Percentiles rank a stretch among this genome's conserved stretches.
Evolutionary conservation across 2,113 vertebrate genomes (phyloP).

Genomic region (Bufo bufo): DNA sequence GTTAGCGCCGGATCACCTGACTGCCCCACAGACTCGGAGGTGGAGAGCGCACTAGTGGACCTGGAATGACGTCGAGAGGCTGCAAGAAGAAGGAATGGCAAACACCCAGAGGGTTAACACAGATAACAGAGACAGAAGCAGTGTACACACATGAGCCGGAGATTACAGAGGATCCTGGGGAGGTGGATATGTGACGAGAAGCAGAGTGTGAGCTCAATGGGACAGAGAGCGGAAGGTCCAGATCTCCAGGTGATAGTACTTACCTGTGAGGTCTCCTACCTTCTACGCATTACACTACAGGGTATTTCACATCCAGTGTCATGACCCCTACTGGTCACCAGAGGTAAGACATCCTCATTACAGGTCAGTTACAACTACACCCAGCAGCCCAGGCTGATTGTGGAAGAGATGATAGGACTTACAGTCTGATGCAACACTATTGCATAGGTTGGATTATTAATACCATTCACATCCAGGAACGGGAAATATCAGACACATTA

Average conservation of each 20-base stretch:
- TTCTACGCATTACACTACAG: not conserved
- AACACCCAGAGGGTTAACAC: conserved; percentile 85
- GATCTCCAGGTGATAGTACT: not conserved
- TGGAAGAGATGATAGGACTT: not conserved
- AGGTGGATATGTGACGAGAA: conserved; percentile 67
- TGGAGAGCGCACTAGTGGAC: conserved; percentile 98
- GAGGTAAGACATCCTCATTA: not conserved
- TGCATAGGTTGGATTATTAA: too few species aligned
- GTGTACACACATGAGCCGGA: conserved; percentile 63
- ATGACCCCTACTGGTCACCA: conserved; percentile 13
- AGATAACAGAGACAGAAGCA: conserved; percentile 72
- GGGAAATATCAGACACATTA: not conserved
- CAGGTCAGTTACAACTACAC: not conserved
- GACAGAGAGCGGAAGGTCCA: not conserved
- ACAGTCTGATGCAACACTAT: not conserved
- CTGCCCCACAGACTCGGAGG: conserved; percentile 95
- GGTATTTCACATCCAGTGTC: not conserved
- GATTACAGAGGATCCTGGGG: conserved; percentile 66
- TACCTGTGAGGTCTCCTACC: not conserved
- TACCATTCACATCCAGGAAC: not conserved
- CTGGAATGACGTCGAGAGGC: conserved; percentile 99
- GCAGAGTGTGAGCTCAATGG: conserved; percentile 57
- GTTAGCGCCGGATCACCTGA: conserved; percentile 95
- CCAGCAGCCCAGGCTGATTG: not conserved
- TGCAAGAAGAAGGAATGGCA: conserved; percentile 90